Evolutionary conservation across 2,888 invertebrate species (phyloP).

Genomic region (Camponotus fellah): DNA sequence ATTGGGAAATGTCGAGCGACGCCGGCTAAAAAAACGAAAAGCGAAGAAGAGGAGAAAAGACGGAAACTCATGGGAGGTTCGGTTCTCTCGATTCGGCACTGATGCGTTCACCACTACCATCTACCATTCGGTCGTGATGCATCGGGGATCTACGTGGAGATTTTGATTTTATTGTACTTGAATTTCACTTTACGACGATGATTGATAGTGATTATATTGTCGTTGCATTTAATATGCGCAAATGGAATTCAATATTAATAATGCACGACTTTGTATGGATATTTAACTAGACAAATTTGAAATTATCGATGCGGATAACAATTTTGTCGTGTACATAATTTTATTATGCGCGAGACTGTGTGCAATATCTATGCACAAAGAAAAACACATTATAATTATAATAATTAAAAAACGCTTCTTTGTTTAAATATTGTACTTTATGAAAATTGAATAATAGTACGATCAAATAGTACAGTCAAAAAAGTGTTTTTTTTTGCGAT

Average conservation of each 20-base stretch:
- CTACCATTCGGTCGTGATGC: conserved; percentile 47
- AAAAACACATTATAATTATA: neutral
- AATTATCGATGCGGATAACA: neutral
- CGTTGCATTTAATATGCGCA: conserved; percentile 28
- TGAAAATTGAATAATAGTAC: neutral
- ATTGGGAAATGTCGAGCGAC: conserved; percentile 70
- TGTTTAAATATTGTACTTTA: neutral
- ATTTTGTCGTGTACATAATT: neutral
- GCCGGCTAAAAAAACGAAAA: conserved; percentile 50
- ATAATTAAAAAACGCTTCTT: neutral
- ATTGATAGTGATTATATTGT: conserved; percentile 35
- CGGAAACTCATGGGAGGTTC: conserved; percentile 63
- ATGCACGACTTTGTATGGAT: neutral
- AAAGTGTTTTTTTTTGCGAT: neutral
- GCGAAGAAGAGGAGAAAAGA: conserved; percentile 41
- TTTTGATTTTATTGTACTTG: conserved; percentile 59
- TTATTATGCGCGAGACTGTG: neutral
- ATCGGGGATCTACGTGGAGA: conserved; percentile 39
- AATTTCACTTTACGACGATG: conserved; percentile 50
- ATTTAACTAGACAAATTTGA: neutral
- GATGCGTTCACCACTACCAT: conserved; percentile 70
- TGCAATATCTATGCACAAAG: neutral
- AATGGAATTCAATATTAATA: neutral
- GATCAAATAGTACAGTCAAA: neutral
- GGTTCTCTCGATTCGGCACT: conserved; percentile 54